Base-by-base conservation (phyloP, 2,888 invertebrate species). In the Metellina segmentata region DNA sequence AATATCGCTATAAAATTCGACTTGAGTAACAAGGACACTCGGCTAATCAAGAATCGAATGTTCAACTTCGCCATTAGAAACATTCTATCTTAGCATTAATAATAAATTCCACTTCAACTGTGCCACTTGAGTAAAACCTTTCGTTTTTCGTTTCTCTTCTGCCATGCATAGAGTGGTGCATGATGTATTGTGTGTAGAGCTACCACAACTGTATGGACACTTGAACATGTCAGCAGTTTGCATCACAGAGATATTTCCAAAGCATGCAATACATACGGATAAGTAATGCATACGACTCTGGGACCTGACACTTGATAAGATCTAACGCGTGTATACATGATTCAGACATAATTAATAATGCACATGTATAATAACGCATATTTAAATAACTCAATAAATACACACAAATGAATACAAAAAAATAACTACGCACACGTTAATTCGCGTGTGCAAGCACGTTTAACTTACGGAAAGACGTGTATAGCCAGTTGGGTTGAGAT, bases 381-480 rank as follows among this genome's bases (percentile, higher is more conserved):
- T 87, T 72, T 87, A 79, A 72, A 87, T 78, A 20, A 72, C 81
- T 74, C 19, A 75, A 88, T 81, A 53, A 20, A 19, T 11, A 78
- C 78, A 74, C 81, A 71, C 34, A 48, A 72, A 52, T 6, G 13
- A 61, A 53, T 61, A 19, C 20, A 20, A 34, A 34, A 34, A 79
- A 71, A 61, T n/a, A 9, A 4, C n/a, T 51, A n/a, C 53, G 34
- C 52, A 51, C 89, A 90, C 89, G 89, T 81, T 34, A 78, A 71
- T 79, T 79, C 49, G 89, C 89, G 89, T 90, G 89, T 52, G 79
- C 20, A n/a, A 20, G 75, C 72, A 16, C 89, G 83, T 90, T 90
- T 85, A 90, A 90, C 89, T 90, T 85, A 85, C 77, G 85, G 83
- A 77, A 77, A 83, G 83, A 51, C 72, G 83, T 75, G 81, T 81